phyloP scores from a whole-genome alignment of 2,888 invertebrate genomes.

The Scaeva pyrastri region DNA sequence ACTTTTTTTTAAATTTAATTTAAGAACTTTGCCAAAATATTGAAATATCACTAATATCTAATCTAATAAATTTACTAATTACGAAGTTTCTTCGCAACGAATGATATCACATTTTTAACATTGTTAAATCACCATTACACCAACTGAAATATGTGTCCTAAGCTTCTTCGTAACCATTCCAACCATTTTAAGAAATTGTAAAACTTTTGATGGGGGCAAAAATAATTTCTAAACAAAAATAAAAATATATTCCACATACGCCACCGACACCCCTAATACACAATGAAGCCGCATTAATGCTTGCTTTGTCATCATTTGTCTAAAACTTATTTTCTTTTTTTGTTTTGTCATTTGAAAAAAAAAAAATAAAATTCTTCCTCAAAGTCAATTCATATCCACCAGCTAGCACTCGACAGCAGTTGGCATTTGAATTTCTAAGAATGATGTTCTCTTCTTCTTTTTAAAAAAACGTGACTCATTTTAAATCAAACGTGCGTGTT shows the following conservation, averaged over 20 bases:
- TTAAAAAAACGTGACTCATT: slow-evolving; percentile 33
- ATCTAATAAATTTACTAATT: too few species aligned
- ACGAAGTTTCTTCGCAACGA: too few species aligned
- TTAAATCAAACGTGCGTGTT: slow-evolving; percentile 16
- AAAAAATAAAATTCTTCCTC: background rate
- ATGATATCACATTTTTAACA: too few species aligned
- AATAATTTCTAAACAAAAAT: slow-evolving; percentile 18
- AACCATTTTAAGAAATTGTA: slow-evolving; percentile 12
- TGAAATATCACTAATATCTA: too few species aligned
- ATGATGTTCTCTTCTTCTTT: slow-evolving; percentile 6
- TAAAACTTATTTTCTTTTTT: background rate
- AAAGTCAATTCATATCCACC: background rate
- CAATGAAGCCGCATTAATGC: slow-evolving; percentile 65
- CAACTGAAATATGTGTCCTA: background rate
- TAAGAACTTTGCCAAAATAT: too few species aligned
- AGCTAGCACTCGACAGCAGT: background rate
- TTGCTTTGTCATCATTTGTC: slow-evolving; percentile 17
- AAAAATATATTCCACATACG: slow-evolving; percentile 47
- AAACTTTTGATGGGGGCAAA: background rate
- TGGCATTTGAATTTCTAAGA: slow-evolving; percentile 25
- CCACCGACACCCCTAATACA: slow-evolving; percentile 39
- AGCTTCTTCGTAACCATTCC: slow-evolving; percentile 6
- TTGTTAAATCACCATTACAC: too few species aligned
- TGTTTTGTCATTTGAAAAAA: background rate
- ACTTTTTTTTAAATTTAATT: too few species aligned